Percentiles rank a stretch among this genome's conserved stretches.
These are phyloP conservation scores for Pantelozetes paolii DNA, from an alignment of 2,888 invertebrate species.

Conservation along the genomic window DNA sequence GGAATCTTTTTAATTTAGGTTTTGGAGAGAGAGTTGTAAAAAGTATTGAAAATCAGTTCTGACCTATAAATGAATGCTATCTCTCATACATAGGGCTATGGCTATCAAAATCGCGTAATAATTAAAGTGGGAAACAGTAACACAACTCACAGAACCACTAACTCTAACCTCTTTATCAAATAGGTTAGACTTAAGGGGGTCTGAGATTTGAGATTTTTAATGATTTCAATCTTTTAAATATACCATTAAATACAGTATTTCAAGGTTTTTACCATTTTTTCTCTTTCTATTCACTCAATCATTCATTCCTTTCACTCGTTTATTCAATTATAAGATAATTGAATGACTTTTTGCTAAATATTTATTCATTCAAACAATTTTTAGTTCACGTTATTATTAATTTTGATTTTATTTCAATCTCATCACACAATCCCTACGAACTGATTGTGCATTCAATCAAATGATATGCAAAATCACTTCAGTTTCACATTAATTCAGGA, in stretches of 20 bases:
- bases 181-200: conserved; percentile 18
- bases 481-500: too few species aligned
- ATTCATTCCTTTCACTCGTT: too few species aligned
- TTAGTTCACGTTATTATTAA: too few species aligned
- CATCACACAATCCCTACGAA: too few species aligned
- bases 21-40: not conserved
- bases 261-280: conserved; percentile 2
- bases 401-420: too few species aligned
- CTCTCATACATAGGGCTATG: not conserved
- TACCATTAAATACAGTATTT: conserved; percentile 1
- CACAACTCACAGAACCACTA: conserved; percentile 6
- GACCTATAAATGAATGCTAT: conserved; percentile 2
- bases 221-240: conserved; percentile 3
- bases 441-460: too few species aligned
- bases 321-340: too few species aligned
- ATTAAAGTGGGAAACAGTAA: conserved; percentile 7
- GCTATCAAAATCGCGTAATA: not conserved
- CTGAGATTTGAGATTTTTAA: too few species aligned
- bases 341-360: too few species aligned
- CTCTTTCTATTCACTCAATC: too few species aligned
- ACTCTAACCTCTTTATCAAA: conserved; percentile 18
- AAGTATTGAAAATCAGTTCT: not conserved
- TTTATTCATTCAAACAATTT: too few species aligned
- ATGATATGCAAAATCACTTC: too few species aligned
- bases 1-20: not conserved